Conservation (phyloP, 2,888 invertebrate genomes). For the Trisateles emortualis region DNA sequence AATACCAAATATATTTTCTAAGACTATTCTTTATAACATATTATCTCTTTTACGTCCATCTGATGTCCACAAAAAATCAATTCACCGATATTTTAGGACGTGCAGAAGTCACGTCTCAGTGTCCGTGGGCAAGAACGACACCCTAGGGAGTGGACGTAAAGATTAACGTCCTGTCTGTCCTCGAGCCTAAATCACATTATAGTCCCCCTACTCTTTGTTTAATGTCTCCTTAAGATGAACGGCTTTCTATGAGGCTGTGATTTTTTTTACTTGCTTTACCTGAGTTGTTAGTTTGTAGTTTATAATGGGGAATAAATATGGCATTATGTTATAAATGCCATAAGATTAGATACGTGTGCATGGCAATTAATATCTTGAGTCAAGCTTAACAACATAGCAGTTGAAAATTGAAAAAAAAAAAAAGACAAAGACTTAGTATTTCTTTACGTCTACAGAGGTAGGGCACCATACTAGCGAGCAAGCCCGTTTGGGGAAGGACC, state of each 20-base stretch:
- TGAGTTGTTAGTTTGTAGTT: conserved; percentile 27
- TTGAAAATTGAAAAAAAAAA: no score
- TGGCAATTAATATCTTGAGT: no score
- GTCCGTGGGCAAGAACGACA: conserved; percentile 65
- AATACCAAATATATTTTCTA: no score
- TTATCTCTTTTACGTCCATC: conserved; percentile 1
- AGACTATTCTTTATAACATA: no score
- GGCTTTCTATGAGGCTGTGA: conserved; percentile 59
- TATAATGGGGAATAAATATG: no score
- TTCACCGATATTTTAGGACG: conserved; percentile 57
- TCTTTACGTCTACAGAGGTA: no score
- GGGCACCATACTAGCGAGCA: no score
- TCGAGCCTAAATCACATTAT: conserved; percentile 81
- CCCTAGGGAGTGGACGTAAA: conserved; percentile 71
- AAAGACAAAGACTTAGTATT: no score
- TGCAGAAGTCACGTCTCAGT: conserved; percentile 72
- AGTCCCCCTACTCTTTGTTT: conserved; percentile 70
- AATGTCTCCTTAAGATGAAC: conserved; percentile 69
- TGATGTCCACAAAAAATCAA: conserved; percentile 55
- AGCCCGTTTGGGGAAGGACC: no score
- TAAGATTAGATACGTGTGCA: no score
- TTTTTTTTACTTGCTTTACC: conserved; percentile 49
- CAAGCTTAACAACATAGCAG: no score
- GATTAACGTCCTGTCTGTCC: conserved; percentile 82
- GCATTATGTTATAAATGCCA: no score